A percentile compares a stretch with the other conserved stretches of the same genome.
Conservation (phyloP, 2,113 vertebrate species). For the Rissa tridactyla region DNA sequence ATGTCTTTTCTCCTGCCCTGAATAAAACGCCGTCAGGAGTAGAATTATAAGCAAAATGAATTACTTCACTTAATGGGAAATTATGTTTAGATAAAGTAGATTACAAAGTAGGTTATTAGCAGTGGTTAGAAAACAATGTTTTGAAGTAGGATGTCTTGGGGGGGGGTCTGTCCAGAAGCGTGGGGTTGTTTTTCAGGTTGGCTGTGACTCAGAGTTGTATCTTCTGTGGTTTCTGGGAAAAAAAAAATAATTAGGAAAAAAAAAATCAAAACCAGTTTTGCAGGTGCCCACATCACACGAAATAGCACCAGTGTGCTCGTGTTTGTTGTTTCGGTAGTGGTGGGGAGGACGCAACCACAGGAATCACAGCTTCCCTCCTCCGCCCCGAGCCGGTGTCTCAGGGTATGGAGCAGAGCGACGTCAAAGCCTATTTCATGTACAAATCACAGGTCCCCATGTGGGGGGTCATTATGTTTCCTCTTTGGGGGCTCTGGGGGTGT, state of each 20-base stretch:
- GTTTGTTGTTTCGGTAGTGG: background rate
- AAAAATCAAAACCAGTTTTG: background rate
- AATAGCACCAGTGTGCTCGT: background rate
- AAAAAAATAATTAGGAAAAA: background rate
- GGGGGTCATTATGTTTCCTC: background rate
- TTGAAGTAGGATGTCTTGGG: slow-evolving; percentile 23
- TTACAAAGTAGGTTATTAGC: slow-evolving; percentile 53
- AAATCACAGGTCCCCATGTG: background rate
- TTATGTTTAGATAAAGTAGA: slow-evolving; percentile 57
- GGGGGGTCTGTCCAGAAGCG: background rate
- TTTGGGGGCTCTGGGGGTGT: background rate
- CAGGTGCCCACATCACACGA: slow-evolving; percentile 7
- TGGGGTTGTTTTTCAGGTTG: slow-evolving; percentile 31
- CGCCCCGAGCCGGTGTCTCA: fast-evolving
- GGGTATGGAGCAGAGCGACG: background rate
- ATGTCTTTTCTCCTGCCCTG: background rate
- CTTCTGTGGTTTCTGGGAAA: background rate
- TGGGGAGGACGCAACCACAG: background rate
- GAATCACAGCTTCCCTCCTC: background rate
- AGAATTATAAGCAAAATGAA: slow-evolving; percentile 45
- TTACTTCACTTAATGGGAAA: slow-evolving; percentile 54
- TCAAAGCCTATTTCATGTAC: background rate
- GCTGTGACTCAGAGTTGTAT: slow-evolving; percentile 17
- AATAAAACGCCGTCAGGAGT: slow-evolving; percentile 2
- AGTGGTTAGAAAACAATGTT: slow-evolving; percentile 46